Evolutionary conservation across 2,888 invertebrate species (phyloP).

Genomic region (Dolichopus griseipennis): DNA sequence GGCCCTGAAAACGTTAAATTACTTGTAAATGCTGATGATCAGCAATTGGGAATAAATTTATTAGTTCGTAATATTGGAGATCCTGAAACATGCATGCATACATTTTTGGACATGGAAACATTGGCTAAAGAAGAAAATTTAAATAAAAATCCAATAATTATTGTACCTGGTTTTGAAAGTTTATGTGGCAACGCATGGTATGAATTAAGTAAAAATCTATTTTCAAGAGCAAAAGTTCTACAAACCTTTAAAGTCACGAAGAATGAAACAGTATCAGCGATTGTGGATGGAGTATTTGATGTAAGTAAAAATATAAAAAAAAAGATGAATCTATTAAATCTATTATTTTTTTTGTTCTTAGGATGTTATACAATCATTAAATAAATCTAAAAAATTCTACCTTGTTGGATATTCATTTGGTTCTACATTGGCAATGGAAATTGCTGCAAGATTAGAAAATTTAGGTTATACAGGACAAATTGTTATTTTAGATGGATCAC

Average conservation of each 20-base stretch:
- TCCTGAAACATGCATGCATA: neutral
- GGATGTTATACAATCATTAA: conserved; percentile 53
- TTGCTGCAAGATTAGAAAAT: conserved; percentile 61
- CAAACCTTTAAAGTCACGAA: conserved; percentile 34
- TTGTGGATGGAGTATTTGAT: conserved; percentile 31
- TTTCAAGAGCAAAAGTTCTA: conserved; percentile 30
- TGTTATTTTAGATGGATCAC: conserved; percentile 74
- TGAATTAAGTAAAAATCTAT: conserved; percentile 30
- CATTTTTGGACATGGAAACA: neutral
- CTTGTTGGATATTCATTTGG: conserved; percentile 88
- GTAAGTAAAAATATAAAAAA: conserved; percentile 25
- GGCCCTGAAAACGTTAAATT: conserved; percentile 33
- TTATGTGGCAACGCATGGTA: conserved; percentile 45
- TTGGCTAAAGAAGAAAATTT: conserved; percentile 23
- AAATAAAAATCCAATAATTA: conserved; percentile 32
- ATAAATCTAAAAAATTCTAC: conserved; percentile 54
- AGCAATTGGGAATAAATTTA: conserved; percentile 47
- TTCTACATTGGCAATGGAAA: conserved; percentile 63
- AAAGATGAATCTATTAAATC: no score
- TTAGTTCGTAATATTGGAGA: conserved; percentile 55
- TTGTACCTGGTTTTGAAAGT: conserved; percentile 63
- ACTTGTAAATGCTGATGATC: conserved; percentile 33
- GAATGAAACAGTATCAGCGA: conserved; percentile 28
- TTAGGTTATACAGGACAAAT: conserved; percentile 55
- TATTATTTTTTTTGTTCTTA: conserved; percentile 38